Conservation (phyloP, 2,113 vertebrate genomes). For the Brachypteracias leptosomus region DNA sequence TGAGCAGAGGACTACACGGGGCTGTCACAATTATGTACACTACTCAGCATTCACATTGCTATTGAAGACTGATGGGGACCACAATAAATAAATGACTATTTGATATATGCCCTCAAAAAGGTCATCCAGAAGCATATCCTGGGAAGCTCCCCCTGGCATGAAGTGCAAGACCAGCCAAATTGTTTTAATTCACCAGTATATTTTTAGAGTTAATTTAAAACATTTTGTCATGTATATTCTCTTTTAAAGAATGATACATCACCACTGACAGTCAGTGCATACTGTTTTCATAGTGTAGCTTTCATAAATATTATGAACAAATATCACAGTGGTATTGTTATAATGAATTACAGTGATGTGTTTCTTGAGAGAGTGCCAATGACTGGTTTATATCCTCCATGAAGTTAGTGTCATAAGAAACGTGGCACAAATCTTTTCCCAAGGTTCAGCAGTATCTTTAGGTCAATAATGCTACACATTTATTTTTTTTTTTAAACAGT, state of each 20-base stretch:
- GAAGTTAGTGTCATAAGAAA: conserved; percentile 73
- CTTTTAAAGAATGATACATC: conserved; percentile 70
- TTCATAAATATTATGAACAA: conserved; percentile 78
- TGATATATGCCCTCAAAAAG: conserved; percentile 40
- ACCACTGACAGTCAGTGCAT: conserved; percentile 59
- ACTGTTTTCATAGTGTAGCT: conserved; percentile 71
- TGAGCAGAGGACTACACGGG: background rate
- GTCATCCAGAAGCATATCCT: conserved; percentile 32
- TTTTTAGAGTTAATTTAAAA: conserved; percentile 70
- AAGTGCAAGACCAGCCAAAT: conserved; percentile 6
- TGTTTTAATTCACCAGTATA: conserved; percentile 4
- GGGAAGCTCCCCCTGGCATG: conserved; percentile 13
- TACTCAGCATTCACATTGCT: conserved; percentile 15
- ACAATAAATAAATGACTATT: conserved; percentile 47
- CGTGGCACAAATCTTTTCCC: conserved; percentile 66
- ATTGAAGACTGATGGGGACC: conserved; percentile 8
- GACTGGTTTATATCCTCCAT: conserved; percentile 74
- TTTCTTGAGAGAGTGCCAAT: conserved; percentile 74
- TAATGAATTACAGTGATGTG: conserved; percentile 74
- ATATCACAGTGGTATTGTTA: conserved; percentile 73
- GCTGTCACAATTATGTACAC: background rate
- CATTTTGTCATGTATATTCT: conserved; percentile 39
- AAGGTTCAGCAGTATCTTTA: conserved; percentile 65
- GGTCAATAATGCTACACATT: conserved; percentile 37
- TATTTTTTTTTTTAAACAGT: conserved; percentile 1